These are phyloP conservation scores for Apostichopus californicus DNA, from an alignment of 35 echinoderm and acorn worm genomes.

Conservation along the genomic window DNA sequence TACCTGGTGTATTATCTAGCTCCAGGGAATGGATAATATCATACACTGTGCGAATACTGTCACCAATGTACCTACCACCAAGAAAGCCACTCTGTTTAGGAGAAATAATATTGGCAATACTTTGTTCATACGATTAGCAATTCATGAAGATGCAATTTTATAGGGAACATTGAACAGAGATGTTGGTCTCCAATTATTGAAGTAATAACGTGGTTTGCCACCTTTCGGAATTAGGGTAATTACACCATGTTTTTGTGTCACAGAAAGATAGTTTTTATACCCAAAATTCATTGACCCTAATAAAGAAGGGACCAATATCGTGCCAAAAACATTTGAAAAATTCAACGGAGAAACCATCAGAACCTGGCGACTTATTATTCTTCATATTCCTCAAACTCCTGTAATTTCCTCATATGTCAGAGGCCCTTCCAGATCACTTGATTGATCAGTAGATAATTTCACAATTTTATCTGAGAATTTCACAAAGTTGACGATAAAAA, in stretches of 20 bases:
- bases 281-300: background rate
- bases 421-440: background rate
- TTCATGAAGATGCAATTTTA: conserved; percentile 12
- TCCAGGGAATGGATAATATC: background rate
- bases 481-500: background rate
- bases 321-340: conserved; percentile 25
- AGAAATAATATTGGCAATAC: background rate
- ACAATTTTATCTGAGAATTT: background rate
- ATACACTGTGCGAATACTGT: conserved; percentile 15
- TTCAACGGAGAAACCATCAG: conserved; percentile 1
- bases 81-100: background rate
- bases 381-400: background rate
- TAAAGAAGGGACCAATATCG: background rate
- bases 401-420: background rate
- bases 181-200: conserved; percentile 12
- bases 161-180: background rate
- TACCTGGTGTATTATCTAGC: background rate
- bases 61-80: background rate
- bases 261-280: background rate
- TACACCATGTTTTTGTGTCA: conserved; percentile 1
- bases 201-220: background rate
- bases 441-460: background rate
- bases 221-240: background rate
- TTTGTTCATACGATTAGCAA: conserved; percentile 12
- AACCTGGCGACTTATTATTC: conserved; percentile 31